Conservation (phyloP, 2,888 invertebrate species). For the Caenorhabditis macrosperma region DNA sequence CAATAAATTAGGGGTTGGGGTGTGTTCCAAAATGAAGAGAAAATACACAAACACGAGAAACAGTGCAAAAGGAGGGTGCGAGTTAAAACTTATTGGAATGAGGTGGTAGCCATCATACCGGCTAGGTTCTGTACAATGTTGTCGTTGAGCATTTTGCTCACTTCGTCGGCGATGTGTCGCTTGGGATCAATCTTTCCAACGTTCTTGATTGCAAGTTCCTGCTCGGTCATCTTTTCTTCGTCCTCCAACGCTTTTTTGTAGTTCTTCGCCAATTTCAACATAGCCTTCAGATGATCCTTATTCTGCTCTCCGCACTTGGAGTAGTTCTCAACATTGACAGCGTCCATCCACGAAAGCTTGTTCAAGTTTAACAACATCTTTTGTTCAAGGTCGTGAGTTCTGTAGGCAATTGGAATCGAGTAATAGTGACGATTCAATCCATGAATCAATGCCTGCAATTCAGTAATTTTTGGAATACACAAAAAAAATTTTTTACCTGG, state of each 20-base stretch:
- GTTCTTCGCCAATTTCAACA: constrained; percentile 96
- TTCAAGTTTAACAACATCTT: constrained; percentile 98
- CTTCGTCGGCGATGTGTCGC: constrained; percentile 96
- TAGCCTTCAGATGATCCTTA: constrained; percentile 93
- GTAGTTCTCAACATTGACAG: constrained; percentile 91
- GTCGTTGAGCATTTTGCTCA: constrained; percentile 75
- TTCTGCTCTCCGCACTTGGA: constrained; percentile 92
- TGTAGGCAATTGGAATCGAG: constrained; percentile 98
- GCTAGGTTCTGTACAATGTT: constrained; percentile 79
- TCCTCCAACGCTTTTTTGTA: constrained; percentile 98
- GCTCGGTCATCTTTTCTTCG: constrained; percentile 99
- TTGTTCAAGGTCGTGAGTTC: constrained; percentile 98
- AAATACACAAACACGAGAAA: constrained; percentile 16
- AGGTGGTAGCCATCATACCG: constrained; percentile 76
- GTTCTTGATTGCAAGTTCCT: constrained; percentile 98
- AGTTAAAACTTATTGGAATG: constrained; percentile 68
- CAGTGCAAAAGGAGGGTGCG: background rate
- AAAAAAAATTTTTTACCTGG: too few relatives aligned
- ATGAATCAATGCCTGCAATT: constrained; percentile 90
- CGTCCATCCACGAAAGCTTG: constrained; percentile 99
- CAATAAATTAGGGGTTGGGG: constrained; percentile 14
- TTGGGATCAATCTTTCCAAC: constrained; percentile 97
- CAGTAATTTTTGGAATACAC: background rate
- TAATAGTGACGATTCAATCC: constrained; percentile 99
- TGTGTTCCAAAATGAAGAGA: constrained; percentile 16